Evolutionary conservation across 1,140 invertebrate genomes (phyloP).

Genomic region (Hyposmocoma kahamanoa): DNA sequence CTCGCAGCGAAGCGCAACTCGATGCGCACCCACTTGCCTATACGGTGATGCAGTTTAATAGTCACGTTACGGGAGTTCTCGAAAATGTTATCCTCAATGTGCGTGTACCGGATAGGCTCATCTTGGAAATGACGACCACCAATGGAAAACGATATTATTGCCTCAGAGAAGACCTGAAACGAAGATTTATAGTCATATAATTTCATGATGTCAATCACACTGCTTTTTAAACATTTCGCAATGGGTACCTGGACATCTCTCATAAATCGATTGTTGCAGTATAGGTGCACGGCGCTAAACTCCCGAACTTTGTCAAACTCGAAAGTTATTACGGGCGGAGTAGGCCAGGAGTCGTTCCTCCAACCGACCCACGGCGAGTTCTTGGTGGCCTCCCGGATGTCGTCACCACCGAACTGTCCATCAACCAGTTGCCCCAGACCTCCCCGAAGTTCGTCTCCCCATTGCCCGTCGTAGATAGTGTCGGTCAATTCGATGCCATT

Average conservation of each 20-base stretch:
- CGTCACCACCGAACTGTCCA: slow-evolving; percentile 74
- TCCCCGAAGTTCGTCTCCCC: slow-evolving; percentile 80
- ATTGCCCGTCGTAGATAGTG: slow-evolving; percentile 92
- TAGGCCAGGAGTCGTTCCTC: slow-evolving; percentile 84
- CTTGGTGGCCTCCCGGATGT: slow-evolving; percentile 81
- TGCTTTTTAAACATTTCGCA: no score
- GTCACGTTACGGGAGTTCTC: slow-evolving; percentile 88
- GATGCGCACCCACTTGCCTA: slow-evolving; percentile 88
- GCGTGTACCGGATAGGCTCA: slow-evolving; percentile 82
- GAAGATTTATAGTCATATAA: no score
- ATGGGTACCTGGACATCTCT: slow-evolving; percentile 85
- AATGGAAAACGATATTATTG: slow-evolving; percentile 87
- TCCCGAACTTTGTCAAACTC: slow-evolving; percentile 92
- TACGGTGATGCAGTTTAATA: slow-evolving; percentile 87
- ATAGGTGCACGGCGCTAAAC: slow-evolving; percentile 88
- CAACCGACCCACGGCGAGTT: slow-evolving; percentile 90
- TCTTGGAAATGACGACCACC: slow-evolving; percentile 85
- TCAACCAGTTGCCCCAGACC: slow-evolving; percentile 96
- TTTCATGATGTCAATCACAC: no score
- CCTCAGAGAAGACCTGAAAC: slow-evolving; percentile 83
- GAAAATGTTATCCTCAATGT: slow-evolving; percentile 87
- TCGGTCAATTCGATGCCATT: slow-evolving; percentile 91
- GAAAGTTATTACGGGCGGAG: slow-evolving; percentile 85
- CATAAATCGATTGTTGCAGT: slow-evolving; percentile 87
- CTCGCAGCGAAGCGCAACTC: slow-evolving; percentile 86